Conservation (phyloP, 2,888 invertebrate genomes). For the Neoaliturus tenellus region DNA sequence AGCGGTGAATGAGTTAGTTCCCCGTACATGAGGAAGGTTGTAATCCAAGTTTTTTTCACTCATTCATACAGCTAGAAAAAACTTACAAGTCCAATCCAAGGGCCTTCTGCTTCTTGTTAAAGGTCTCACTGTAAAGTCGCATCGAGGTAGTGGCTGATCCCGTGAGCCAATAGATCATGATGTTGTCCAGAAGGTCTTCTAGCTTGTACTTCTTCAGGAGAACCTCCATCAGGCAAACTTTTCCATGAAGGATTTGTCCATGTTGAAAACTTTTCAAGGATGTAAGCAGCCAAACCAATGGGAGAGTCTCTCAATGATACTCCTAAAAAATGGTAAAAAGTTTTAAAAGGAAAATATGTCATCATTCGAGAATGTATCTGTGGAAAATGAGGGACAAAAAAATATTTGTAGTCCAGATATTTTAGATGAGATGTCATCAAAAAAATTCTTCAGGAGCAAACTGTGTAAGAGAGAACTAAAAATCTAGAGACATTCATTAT, state of each 20-base stretch:
- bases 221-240: conserved; percentile 79
- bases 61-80: no score
- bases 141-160: conserved; percentile 84
- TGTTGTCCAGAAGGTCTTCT: conserved; percentile 84
- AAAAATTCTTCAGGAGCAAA: no score
- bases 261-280: conserved; percentile 91
- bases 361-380: no score
- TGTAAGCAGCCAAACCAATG: conserved; percentile 90
- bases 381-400: no score
- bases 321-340: conserved; percentile 78
- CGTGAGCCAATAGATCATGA: conserved; percentile 90
- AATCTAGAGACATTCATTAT: no score
- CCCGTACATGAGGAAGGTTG: no score
- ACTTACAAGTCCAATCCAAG: conserved; percentile 73
- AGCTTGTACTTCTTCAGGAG: conserved; percentile 79
- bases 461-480: no score
- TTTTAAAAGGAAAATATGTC: no score
- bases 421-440: no score
- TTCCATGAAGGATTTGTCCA: conserved; percentile 79
- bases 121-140: conserved; percentile 83
- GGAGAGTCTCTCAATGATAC: conserved; percentile 85
- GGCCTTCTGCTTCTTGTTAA: conserved; percentile 70
- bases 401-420: no score
- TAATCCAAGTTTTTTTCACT: no score
- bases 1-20: no score